Evolutionary conservation across 2,888 invertebrate species (phyloP).

Genomic region (Xanthostigma xanthostigma): DNA sequence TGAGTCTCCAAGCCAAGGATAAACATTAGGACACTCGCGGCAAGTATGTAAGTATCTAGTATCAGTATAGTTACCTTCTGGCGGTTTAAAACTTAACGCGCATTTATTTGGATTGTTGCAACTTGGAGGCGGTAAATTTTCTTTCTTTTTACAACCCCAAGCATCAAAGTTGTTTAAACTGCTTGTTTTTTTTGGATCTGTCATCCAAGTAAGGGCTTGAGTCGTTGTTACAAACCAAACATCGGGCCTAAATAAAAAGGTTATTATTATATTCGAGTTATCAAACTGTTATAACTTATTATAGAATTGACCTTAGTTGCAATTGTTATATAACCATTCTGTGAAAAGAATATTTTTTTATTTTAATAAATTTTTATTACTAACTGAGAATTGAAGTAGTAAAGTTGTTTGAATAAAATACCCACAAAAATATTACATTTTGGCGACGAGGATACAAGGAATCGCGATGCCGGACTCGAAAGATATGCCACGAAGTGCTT

Average conservation of each 20-base stretch:
- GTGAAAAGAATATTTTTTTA: too few relatives aligned
- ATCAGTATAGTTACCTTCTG: constrained; percentile 61
- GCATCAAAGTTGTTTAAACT: constrained; percentile 57
- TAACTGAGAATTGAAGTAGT: too few relatives aligned
- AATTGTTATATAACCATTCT: too few relatives aligned
- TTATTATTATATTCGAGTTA: neutral
- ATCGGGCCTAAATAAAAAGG: constrained; percentile 47
- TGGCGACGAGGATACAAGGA: too few relatives aligned
- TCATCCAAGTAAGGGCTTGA: constrained; percentile 82
- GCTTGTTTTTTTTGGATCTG: constrained; percentile 62
- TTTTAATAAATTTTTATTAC: too few relatives aligned
- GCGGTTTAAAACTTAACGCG: constrained; percentile 61
- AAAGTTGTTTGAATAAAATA: too few relatives aligned
- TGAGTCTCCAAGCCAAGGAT: constrained; percentile 82
- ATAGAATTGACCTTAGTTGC: too few relatives aligned
- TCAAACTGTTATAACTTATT: too few relatives aligned
- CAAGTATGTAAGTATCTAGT: constrained; percentile 82
- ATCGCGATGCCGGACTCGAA: too few relatives aligned
- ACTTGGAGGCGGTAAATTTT: constrained; percentile 53
- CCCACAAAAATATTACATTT: too few relatives aligned
- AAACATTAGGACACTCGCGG: constrained; percentile 66
- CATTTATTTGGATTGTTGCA: constrained; percentile 75
- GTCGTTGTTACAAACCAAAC: constrained; percentile 79
- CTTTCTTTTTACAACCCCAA: constrained; percentile 62
- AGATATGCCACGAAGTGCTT: too few relatives aligned